Conservation (phyloP, 1,140 invertebrate species). For the Drosophila varians region DNA sequence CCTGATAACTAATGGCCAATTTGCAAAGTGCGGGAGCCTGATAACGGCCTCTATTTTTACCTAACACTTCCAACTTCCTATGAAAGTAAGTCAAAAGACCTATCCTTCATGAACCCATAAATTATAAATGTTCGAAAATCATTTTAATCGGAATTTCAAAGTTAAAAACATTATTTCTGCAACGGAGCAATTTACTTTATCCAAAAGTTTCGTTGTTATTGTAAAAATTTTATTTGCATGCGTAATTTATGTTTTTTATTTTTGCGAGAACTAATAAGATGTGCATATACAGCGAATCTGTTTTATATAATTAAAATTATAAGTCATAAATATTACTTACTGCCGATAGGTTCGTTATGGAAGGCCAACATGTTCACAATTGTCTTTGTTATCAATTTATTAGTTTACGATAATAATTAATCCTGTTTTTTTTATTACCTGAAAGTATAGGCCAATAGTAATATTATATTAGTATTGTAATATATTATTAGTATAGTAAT, state of each 20-base stretch:
- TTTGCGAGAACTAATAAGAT: too few relatives aligned
- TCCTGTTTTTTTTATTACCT: not conserved
- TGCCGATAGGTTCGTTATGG: slow-evolving; percentile 69
- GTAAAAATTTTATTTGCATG: too few relatives aligned
- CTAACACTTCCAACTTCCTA: not conserved
- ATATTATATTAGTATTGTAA: too few relatives aligned
- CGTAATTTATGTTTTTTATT: too few relatives aligned
- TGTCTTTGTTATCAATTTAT: slow-evolving; percentile 24
- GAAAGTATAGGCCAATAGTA: not conserved
- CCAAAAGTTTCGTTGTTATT: too few relatives aligned
- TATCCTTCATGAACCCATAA: not conserved
- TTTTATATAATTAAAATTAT: slow-evolving; percentile 1
- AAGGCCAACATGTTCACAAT: slow-evolving; percentile 67
- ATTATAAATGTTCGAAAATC: not conserved
- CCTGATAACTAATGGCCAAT: slow-evolving; percentile 22
- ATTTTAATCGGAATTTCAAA: too few relatives aligned
- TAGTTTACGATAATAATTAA: not conserved
- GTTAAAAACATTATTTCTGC: too few relatives aligned
- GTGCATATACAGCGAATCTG: too few relatives aligned
- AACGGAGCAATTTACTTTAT: too few relatives aligned
- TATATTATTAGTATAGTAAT: too few relatives aligned
- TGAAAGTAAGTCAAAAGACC: not conserved
- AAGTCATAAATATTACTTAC: too few relatives aligned
- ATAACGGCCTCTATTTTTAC: not conserved
- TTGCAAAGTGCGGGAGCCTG: slow-evolving; percentile 29